Base-by-base conservation (phyloP, 1,140 invertebrate species). In the Ips typographus region DNA sequence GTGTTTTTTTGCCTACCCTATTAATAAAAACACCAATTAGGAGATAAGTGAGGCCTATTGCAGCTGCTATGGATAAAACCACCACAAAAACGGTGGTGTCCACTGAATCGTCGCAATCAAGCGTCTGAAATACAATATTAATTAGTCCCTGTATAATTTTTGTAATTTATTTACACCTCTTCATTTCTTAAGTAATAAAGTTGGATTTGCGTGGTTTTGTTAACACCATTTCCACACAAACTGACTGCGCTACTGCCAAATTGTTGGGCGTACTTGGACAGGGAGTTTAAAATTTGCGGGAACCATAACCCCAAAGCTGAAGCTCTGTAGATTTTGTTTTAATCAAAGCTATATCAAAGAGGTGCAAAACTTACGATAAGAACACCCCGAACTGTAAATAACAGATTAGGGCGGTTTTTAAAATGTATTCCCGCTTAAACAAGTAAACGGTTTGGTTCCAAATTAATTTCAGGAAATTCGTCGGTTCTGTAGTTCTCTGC, bases 321-420 rank as follows among this genome's bases (percentile, higher is more conserved):
- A 0, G 83, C 81, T n/a, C 84, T 85, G 73, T 42, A 51, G 52
- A 55, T 65, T 67, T 42, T 2, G 41, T 38, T 42, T 58, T 67
- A 55, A 40, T 42, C 7, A 60, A 51, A 22, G 1, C 6, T 0
- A 22, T 22, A 22, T 22, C 22, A 22, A 22, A 22, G 22, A 22
- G 0, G 22, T 22, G 36, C 22, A 49, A 7, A 56, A 71, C 78
- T 78, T 77, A 81, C 82, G 81, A 82, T 72, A 80, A 79, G 71
- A 84, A 83, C 40, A 80, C 75, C 67, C 83, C 83, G 74, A 87
- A 88, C 76, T 86, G 85, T 0, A 82, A 82, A 2, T 81, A 75
- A 71, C 84, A 86, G 0, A 86, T 83, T 67, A 87, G 85, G 4
- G 85, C 63, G 0, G 86, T 87, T 69, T 86, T 87, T 2, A 79